Evolutionary conservation across 2,888 invertebrate species (phyloP), one percentile per base, ranked within the genome.

Genomic region (Trachelus iudaicus): DNA sequence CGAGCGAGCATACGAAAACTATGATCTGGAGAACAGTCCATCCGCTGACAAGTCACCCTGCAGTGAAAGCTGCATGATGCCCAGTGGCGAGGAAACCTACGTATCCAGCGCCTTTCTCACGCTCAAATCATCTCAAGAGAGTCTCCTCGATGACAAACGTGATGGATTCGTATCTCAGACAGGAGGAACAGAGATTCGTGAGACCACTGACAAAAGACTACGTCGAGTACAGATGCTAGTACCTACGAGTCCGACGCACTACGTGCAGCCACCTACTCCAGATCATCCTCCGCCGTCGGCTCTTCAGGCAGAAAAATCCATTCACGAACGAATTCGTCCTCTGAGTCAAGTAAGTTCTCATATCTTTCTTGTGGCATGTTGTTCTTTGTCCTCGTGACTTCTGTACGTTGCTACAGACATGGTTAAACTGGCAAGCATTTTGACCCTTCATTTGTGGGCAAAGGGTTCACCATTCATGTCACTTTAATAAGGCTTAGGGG

Each of bases 281-380:
- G 98, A 98, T 86, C 98, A 98, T 92, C 98, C 98, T 4, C 98
- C 98, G 1, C 98, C 98, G 0, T 96, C 97, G 13, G 97, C 98
- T 4, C 94, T 94, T 87, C 97, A 97, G 85, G 98, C 98, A 0
- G 96, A 97, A 92, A 95, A 95, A 91, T 95, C 96, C 87, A 98
- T 98, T 87, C 96, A 97, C 89, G 96, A 97, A 90, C 94, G 97
- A 92, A 98, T 98, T 88, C 94, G 97, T 88, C 97, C 97, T 33
- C 92, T 97, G 79, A 97, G 97, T 93, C 97, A 97, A 96, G 98
- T 98, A 93, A 95, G 95, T 94, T 23, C 23, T 69, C 73, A 9
- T 73, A n/a, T 75, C 37, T 56, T 73, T 73, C 56, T 56, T 56
- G 23, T 56, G 56, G 56, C 15, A 23, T 56, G 23, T 23, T 56